Evolutionary conservation across 1,140 invertebrate species (phyloP).

Genomic region (Temnothorax longispinosus): DNA sequence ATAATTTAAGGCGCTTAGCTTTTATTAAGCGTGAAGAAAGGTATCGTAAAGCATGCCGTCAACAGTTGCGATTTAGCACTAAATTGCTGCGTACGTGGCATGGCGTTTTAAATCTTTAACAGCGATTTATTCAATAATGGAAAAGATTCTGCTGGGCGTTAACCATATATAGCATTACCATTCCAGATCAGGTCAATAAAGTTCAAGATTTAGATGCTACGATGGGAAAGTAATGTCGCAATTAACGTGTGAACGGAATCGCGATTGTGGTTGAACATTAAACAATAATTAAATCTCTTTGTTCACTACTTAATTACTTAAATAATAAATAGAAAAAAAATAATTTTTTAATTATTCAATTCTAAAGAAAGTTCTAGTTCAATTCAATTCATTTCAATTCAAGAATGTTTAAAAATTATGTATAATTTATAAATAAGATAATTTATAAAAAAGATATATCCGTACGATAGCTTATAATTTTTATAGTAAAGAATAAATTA

Average conservation of each 20-base stretch:
- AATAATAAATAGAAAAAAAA: not conserved
- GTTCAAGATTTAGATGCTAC: constrained; percentile 4
- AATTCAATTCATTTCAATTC: not conserved
- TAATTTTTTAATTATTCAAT: not conserved
- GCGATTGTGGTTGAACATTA: not conserved
- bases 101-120: not conserved
- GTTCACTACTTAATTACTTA: not conserved
- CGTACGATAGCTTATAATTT: not conserved
- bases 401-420: not conserved
- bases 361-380: not conserved
- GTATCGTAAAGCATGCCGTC: not conserved
- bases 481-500: not conserved
- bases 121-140: constrained; percentile 10
- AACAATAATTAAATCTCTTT: constrained; percentile 2
- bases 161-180: not conserved
- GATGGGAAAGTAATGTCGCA: not conserved
- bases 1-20: not conserved
- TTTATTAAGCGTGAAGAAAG: constrained; percentile 9
- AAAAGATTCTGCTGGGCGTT: constrained; percentile 8
- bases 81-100: not conserved
- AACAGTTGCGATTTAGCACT: not conserved
- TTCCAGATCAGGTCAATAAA: constrained; percentile 1
- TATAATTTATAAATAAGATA: not conserved
- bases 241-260: not conserved
- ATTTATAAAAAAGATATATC: too few species aligned